A percentile compares a stretch with the other conserved stretches of the same genome.
Evolutionary conservation across 2,888 invertebrate species (phyloP).

Genomic region (Drepanosiphum platanoidis): DNA sequence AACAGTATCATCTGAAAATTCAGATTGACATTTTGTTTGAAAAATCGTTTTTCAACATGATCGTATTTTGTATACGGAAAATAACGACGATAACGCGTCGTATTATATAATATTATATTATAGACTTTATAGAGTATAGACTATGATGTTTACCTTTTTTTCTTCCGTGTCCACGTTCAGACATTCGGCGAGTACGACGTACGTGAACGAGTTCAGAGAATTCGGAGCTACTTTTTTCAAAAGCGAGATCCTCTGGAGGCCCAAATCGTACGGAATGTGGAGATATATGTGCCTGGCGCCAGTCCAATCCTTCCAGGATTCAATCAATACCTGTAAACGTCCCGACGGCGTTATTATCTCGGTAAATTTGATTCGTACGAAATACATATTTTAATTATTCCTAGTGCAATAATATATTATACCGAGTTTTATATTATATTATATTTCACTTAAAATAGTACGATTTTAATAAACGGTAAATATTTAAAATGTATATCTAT

Average conservation of each 20-base stretch:
- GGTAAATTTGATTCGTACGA: too few species aligned
- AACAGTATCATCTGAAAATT: slow-evolving; percentile 66
- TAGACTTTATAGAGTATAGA: too few species aligned
- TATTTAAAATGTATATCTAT: too few species aligned
- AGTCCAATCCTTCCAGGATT: slow-evolving; percentile 69
- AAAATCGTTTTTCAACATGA: not conserved
- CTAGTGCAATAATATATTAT: too few species aligned
- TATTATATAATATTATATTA: too few species aligned
- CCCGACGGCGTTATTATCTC: not conserved
- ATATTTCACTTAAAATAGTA: too few species aligned
- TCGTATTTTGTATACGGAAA: not conserved
- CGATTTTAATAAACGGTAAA: too few species aligned
- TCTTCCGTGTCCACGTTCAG: slow-evolving; percentile 66
- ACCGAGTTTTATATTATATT: too few species aligned
- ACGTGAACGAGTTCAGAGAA: slow-evolving; percentile 68
- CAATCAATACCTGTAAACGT: slow-evolving; percentile 66
- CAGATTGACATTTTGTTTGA: not conserved
- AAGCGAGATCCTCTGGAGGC: slow-evolving; percentile 67
- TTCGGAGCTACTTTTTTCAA: slow-evolving; percentile 67
- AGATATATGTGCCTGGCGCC: slow-evolving; percentile 68
- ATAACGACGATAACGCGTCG: not conserved
- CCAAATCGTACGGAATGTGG: slow-evolving; percentile 68
- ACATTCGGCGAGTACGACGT: slow-evolving; percentile 68
- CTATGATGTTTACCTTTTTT: slow-evolving; percentile 65
- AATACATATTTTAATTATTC: too few species aligned